These are phyloP conservation scores for Pammene fasciana DNA, from an alignment of 2,888 invertebrate species.

Conservation along the genomic window DNA sequence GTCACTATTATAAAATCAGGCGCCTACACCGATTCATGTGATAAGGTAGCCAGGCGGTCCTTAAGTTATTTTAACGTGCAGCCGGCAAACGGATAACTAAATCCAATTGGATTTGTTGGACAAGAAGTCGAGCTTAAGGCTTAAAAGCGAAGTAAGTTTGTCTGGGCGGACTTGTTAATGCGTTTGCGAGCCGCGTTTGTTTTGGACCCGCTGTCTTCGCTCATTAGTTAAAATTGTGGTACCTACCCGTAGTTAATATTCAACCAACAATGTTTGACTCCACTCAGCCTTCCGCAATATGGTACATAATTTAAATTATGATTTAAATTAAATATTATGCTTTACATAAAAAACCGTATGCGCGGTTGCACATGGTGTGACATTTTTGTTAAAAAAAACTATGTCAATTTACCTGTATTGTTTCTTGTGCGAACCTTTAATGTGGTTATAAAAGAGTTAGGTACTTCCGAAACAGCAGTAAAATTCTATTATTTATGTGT, in stretches of 20 bases:
- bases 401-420: no score
- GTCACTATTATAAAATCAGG: no score
- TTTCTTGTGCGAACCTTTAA: no score
- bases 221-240: conserved; percentile 47
- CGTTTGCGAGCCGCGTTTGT: conserved; percentile 49
- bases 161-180: conserved; percentile 55
- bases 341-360: no score
- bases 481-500: conserved; percentile 1
- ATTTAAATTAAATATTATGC: no score
- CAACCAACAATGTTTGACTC: background rate
- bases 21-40: no score
- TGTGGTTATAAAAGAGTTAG: no score
- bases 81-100: conserved; percentile 42
- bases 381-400: no score
- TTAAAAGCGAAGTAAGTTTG: conserved; percentile 56
- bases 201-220: conserved; percentile 49
- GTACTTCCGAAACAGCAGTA: background rate
- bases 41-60: no score
- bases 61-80: no score
- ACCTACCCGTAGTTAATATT: conserved; percentile 22
- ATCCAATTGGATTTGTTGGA: conserved; percentile 66
- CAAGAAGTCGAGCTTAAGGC: conserved; percentile 54
- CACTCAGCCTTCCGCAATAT: background rate
- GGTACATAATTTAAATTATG: no score
- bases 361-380: no score